Conservation (phyloP, 2,113 vertebrate species). For the Columba janthina region DNA sequence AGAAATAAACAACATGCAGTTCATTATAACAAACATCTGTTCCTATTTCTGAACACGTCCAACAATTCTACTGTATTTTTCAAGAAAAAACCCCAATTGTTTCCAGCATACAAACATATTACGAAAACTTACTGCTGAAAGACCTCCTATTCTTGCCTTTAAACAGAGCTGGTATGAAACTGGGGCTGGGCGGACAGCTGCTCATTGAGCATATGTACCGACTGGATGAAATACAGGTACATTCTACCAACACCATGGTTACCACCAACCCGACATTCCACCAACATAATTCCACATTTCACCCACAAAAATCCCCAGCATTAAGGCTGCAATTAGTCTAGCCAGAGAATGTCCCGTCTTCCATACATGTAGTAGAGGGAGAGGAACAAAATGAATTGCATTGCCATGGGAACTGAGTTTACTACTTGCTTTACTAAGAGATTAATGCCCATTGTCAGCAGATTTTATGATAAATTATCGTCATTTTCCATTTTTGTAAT, state of each 20-base stretch:
- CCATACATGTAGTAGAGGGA: neutral
- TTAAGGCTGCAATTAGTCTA: neutral
- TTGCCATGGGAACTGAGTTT: neutral
- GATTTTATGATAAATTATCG: constrained; percentile 1
- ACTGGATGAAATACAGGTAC: neutral
- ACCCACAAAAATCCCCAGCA: neutral
- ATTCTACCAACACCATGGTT: accelerated
- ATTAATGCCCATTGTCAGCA: constrained; percentile 36
- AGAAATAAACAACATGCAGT: neutral
- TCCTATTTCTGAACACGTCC: neutral
- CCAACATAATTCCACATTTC: neutral
- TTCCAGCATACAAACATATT: neutral
- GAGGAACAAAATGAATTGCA: neutral
- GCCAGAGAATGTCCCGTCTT: neutral
- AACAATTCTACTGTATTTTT: neutral
- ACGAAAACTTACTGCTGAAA: neutral
- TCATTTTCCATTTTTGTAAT: constrained; percentile 11
- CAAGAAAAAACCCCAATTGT: no score
- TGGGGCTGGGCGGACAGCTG: neutral
- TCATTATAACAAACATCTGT: neutral
- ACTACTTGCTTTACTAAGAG: constrained; percentile 12
- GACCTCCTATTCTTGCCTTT: neutral
- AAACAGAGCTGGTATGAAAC: neutral
- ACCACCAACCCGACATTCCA: neutral
- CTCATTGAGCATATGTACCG: neutral